Percentiles rank a stretch among this genome's conserved stretches.
These are phyloP conservation scores for Trichechus manatus DNA, from an alignment of 2,113 vertebrate genomes.

Conservation along the genomic window DNA sequence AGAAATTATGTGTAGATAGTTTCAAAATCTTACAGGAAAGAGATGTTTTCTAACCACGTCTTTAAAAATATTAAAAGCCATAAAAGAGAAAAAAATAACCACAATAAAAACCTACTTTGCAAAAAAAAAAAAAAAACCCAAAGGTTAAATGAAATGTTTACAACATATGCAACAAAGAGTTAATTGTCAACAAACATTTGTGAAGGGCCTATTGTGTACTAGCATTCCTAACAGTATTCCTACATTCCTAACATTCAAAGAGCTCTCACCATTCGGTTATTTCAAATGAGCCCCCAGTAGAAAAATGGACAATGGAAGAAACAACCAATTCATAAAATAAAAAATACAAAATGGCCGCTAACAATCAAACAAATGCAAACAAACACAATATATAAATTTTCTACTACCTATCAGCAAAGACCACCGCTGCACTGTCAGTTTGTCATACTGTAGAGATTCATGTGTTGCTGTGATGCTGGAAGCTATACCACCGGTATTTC, in stretches of 20 bases:
- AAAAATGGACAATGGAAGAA: neutral
- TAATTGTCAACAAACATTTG: neutral
- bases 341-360: neutral
- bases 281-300: neutral
- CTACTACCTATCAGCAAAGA: neutral
- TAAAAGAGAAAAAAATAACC: neutral
- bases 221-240: neutral
- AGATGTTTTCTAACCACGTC: neutral
- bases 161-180: neutral
- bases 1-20: neutral
- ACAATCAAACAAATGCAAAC: constrained; percentile 6
- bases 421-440: too few relatives aligned
- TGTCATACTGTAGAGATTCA: too few relatives aligned
- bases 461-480: too few relatives aligned
- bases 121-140: neutral
- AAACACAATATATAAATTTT: neutral
- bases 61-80: neutral
- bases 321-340: constrained; percentile 9
- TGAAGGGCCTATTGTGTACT: neutral
- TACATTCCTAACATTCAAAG: neutral
- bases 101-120: neutral
- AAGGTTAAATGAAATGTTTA: neutral
- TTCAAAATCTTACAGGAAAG: constrained; percentile 5
- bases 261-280: neutral
- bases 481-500: too few relatives aligned